Conservation (phyloP, 2,888 invertebrate genomes). For the Diarsia dahlii region DNA sequence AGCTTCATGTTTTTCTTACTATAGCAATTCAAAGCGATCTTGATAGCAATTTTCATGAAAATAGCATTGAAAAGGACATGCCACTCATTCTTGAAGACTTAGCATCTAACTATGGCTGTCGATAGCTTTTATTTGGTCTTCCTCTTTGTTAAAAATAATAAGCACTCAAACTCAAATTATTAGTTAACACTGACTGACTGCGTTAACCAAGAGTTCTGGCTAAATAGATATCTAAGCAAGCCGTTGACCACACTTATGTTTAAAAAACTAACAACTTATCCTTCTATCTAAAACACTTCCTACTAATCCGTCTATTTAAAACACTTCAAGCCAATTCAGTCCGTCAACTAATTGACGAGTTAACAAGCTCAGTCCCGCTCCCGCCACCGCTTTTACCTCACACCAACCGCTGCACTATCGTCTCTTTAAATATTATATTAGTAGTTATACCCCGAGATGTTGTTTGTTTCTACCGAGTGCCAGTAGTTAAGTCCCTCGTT, state of each 20-base stretch:
- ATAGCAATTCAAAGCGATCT: conserved; percentile 44
- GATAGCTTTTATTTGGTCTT: neutral
- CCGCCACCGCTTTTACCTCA: conserved; percentile 43
- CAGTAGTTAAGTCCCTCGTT: conserved; percentile 72
- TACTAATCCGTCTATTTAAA: neutral
- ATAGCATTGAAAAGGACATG: neutral
- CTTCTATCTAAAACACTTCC: neutral
- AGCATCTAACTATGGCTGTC: neutral
- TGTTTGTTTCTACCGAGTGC: conserved; percentile 78
- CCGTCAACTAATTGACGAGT: neutral
- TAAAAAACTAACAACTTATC: too few species aligned
- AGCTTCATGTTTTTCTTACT: neutral
- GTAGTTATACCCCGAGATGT: conserved; percentile 78
- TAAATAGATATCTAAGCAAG: neutral
- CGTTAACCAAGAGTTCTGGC: neutral
- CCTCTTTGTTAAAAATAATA: neutral
- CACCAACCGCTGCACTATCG: conserved; percentile 59
- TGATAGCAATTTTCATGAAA: neutral
- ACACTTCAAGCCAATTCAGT: neutral
- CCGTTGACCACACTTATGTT: neutral
- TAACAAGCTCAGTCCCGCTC: conserved; percentile 14
- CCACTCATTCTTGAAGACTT: neutral
- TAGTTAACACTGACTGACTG: neutral
- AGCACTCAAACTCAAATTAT: neutral
- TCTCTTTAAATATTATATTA: conserved; percentile 85